Evolutionary conservation across 92 coral and sea anemone genomes (phyloP), one percentile per base, ranked within the genome.

Genomic region (Palythoa grandis): DNA sequence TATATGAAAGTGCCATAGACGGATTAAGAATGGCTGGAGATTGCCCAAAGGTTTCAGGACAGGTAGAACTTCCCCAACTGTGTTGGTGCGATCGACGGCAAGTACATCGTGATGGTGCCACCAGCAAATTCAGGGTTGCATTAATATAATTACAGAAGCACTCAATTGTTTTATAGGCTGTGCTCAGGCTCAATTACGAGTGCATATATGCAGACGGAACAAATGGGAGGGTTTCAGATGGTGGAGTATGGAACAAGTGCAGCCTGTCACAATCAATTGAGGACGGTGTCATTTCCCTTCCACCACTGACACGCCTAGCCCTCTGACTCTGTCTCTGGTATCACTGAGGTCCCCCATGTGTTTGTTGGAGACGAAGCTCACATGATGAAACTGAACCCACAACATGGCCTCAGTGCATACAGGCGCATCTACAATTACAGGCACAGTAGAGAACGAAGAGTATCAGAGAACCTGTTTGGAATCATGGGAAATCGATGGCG

Each of bases 191-290:
- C n/a, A 82, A 89, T 52, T 88, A 88, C 25, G 91, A 88, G 63
- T 88, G 85, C 70, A 37, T 76, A 15, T 83, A 88, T 84, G 88
- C 83, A 74, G 76, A 85, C 83, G 91, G 91, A 16, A 88, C 91
- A 3, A 88, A 90, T 86, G 92, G 92, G 3, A 87, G 91, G 35
- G 35, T 29, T 29, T 82, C 93, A 2, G 93, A 91, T 78, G 89
- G 91, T 8, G 91, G 91, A 29, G 93, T 90, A 7, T 87, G 91
- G 91, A 90, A 87, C 77, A 90, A 90, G 82, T 90, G 91, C 74
- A 74, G 91, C 67, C 68, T 90, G 38, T 52, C 93, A 13, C 69
- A 82, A 66, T 76, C 84, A 74, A 87, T 87, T 83, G 88, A 90
- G 37, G 77, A 91, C 67, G 87, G 77, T 11, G 57, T 71, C 52